A percentile compares a stretch with the other conserved stretches of the same genome.
Evolutionary conservation across 2,797 vertebrate species (phyloP).

Genomic region (Pseudotriccus pelzelni): DNA sequence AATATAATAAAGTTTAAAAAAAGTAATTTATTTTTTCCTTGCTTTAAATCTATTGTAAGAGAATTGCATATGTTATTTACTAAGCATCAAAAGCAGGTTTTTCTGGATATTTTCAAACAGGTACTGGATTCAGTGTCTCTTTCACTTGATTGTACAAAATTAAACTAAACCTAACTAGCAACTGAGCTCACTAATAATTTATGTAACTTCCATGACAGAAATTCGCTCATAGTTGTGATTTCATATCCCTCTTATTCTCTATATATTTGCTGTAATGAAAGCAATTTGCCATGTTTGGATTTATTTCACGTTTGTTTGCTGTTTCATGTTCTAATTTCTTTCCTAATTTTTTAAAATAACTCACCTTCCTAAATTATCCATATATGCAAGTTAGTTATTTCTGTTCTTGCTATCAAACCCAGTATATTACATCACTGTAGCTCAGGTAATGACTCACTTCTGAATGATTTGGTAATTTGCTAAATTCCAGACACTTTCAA

Average conservation of each 20-base stretch:
- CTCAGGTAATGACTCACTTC: conserved; percentile 48
- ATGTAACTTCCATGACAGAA: not conserved
- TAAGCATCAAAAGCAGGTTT: not conserved
- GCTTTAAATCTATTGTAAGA: conserved; percentile 2
- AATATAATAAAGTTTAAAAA: not conserved
- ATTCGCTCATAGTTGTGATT: not conserved
- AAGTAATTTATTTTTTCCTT: not conserved
- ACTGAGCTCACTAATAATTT: not conserved
- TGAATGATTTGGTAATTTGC: conserved; percentile 25
- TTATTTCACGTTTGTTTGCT: conserved; percentile 36
- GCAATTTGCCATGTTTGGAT: conserved; percentile 15
- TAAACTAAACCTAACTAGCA: not conserved
- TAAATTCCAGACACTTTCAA: conserved; percentile 39
- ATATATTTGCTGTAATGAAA: not conserved
- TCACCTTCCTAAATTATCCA: not conserved
- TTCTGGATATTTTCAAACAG: not conserved
- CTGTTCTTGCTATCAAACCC: not conserved
- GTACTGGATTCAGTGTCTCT: not conserved
- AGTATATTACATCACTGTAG: conserved; percentile 8
- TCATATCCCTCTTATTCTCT: not conserved
- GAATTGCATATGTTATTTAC: not conserved
- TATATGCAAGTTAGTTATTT: conserved; percentile 31
- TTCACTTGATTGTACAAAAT: not conserved
- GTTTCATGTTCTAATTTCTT: not conserved
- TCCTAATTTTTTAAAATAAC: conserved; percentile 3